phyloP scores from a whole-genome alignment of 1,140 invertebrate species.

The Stratiolaelaps scimitus region DNA sequence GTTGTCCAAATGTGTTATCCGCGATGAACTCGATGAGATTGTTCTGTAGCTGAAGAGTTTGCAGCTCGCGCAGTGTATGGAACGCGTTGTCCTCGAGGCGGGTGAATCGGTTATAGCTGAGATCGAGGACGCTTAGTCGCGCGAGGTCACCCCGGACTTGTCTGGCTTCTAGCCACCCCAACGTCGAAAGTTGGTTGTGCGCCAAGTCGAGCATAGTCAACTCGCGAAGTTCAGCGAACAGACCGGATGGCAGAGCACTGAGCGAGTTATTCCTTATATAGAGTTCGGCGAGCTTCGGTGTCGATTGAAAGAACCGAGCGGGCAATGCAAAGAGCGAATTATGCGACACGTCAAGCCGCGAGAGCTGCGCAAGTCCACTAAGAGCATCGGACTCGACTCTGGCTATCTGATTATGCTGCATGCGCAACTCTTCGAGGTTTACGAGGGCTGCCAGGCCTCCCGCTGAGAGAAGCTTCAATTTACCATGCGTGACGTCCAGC shows the following conservation, averaged over 20 bases:
- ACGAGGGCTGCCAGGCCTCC: slow-evolving; percentile 59
- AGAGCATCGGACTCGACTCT: slow-evolving; percentile 57
- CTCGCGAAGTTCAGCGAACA: slow-evolving; percentile 62
- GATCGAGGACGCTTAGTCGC: slow-evolving; percentile 64
- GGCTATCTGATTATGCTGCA: slow-evolving; percentile 61
- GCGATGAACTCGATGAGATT: slow-evolving; percentile 64
- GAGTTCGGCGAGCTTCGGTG: slow-evolving; percentile 61
- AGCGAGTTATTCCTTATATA: slow-evolving; percentile 73
- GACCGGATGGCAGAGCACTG: slow-evolving; percentile 56
- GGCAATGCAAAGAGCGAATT: slow-evolving; percentile 69
- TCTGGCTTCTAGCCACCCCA: slow-evolving; percentile 60
- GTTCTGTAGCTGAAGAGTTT: slow-evolving; percentile 63
- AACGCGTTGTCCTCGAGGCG: slow-evolving; percentile 67
- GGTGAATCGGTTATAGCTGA: slow-evolving; percentile 67
- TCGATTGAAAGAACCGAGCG: slow-evolving; percentile 63
- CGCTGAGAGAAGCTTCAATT: slow-evolving; percentile 59
- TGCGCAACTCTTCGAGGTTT: slow-evolving; percentile 57
- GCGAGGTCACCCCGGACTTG: slow-evolving; percentile 66
- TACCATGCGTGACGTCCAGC: slow-evolving; percentile 63
- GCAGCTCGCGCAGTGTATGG: slow-evolving; percentile 61
- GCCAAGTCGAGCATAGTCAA: slow-evolving; percentile 70
- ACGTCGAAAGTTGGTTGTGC: slow-evolving; percentile 66
- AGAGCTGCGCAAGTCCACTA: slow-evolving; percentile 51
- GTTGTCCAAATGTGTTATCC: slow-evolving; percentile 61
- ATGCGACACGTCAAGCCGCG: slow-evolving; percentile 59